Evolutionary conservation across 2,113 vertebrate species (phyloP).

Genomic region (Aplodontia rufa): DNA sequence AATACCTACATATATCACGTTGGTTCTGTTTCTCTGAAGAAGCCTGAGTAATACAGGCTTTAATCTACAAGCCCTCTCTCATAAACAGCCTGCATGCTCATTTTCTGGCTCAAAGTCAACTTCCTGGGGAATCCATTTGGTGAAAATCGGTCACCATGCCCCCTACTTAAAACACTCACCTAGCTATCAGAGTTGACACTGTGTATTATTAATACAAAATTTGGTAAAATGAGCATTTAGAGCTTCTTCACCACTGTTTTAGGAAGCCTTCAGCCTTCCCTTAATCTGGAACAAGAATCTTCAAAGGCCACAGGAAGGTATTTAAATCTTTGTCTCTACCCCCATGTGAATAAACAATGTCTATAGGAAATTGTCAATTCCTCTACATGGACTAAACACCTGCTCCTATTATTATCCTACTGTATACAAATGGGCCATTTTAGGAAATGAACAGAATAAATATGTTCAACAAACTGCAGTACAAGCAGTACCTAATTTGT

Average conservation of each 20-base stretch:
- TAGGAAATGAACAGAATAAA: constrained; percentile 47
- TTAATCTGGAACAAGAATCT: background rate
- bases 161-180: background rate
- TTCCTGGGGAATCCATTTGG: background rate
- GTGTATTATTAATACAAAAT: background rate
- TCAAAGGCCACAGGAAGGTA: background rate
- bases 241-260: background rate
- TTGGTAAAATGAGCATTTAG: background rate
- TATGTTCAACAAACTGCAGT: constrained; percentile 21
- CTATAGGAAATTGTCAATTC: background rate
- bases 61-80: background rate
- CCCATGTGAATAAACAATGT: background rate
- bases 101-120: background rate
- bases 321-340: background rate
- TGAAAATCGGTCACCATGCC: background rate
- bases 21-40: background rate
- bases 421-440: constrained; percentile 41
- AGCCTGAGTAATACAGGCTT: background rate
- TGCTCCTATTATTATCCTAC: background rate
- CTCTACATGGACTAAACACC: constrained; percentile 15
- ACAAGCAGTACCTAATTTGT: constrained; percentile 14
- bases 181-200: background rate
- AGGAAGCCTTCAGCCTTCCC: background rate
- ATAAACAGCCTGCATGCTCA: background rate
- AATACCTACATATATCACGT: background rate